Evolutionary conservation across 2,797 vertebrate species (phyloP), one percentile per base, ranked within the genome.

Genomic region (Danio kyathit): DNA sequence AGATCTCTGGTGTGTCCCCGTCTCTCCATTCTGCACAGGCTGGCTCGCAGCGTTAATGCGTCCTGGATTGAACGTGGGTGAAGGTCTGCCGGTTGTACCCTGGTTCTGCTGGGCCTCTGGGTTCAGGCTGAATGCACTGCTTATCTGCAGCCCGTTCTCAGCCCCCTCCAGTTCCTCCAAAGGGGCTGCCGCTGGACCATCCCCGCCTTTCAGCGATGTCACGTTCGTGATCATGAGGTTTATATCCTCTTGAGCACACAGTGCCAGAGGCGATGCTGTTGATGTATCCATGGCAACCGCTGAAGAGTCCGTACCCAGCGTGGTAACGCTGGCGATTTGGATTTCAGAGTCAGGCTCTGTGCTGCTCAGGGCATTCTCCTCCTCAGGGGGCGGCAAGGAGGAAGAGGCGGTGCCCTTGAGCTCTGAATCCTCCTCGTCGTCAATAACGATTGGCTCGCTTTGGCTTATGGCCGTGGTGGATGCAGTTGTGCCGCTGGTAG

Each of bases 221-320:
- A 99, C 97, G 56, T 97, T 97, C 82, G 97, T 98, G 88, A 99
- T 99, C 96, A 97, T 96, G 91, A 99, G 93, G 93, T 96, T 97
- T 94, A 98, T 95, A 92, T 98, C 96, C 38, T 82, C 82, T 61
- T 83, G 76, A 16, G 65, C 64, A 12, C 70, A 63, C 11, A 79
- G 12, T 5, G 72, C 17, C 46, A 67, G 29, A 17, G 84, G 57
- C 0, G 69, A 19, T 54, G 43, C 79, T n/a, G 76, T 70, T 21
- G 85, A 64, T 0, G 76, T 78, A 21, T 69, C 64, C 65, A 83
- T 59, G 44, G 72, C 46, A 60, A 78, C 83, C 6, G 60, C 66
- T 2, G 82, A 82, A 88, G 93, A 64, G 44, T 72, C 89, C n/a
- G 77, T 90, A 84, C 97, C 97, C 91, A 99, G 93, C 0, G 97